A percentile compares a stretch with the other conserved stretches of the same genome.
Conservation (phyloP, 2,797 vertebrate species). For the Coreius guichenoti region DNA sequence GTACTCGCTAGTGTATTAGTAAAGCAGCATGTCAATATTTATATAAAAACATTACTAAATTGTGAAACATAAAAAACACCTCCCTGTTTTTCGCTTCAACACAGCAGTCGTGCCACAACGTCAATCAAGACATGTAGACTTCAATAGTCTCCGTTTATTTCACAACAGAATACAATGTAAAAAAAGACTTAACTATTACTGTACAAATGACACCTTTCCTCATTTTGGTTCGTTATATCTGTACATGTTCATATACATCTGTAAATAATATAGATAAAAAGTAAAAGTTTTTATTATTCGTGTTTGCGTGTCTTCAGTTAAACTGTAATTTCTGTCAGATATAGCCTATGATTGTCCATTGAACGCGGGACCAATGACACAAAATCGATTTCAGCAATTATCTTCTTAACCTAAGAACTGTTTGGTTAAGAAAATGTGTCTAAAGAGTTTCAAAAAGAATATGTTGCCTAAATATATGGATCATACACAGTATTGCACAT, state of each 20-base stretch:
- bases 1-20: not conserved
- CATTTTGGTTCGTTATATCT: constrained; percentile 76
- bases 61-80: not conserved
- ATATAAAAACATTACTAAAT: not conserved
- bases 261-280: constrained; percentile 54
- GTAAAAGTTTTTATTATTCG: constrained; percentile 22
- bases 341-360: constrained; percentile 53
- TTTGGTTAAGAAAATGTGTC: not conserved
- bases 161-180: constrained; percentile 87
- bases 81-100: constrained; percentile 8
- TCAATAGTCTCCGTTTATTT: constrained; percentile 82
- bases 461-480: constrained; percentile 43
- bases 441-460: constrained; percentile 13
- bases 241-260: constrained; percentile 76
- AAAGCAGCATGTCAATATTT: not conserved
- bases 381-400: not conserved
- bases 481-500: constrained; percentile 78
- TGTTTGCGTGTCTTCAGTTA: constrained; percentile 36
- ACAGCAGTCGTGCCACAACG: constrained; percentile 17
- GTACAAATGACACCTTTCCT: constrained; percentile 75
- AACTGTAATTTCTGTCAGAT: constrained; percentile 20
- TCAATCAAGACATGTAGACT: constrained; percentile 45
- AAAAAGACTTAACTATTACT: constrained; percentile 73
- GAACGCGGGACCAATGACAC: constrained; percentile 32
- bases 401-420: constrained; percentile 24